These are phyloP conservation scores for Paracanthobrama guichenoti DNA, from an alignment of 2,113 vertebrate genomes.

Conservation along the genomic window DNA sequence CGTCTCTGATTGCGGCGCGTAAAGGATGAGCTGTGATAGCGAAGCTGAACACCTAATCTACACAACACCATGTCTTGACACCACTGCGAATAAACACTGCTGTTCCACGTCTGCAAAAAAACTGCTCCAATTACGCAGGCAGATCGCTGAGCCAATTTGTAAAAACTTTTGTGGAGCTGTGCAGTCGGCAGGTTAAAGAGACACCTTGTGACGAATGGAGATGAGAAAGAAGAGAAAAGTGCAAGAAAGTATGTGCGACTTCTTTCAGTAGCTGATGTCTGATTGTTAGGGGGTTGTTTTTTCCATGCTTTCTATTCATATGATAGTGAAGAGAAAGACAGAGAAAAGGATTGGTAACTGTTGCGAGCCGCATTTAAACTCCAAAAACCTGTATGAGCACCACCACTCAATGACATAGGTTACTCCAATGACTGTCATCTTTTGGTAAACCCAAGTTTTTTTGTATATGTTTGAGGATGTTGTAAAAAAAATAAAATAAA, in stretches of 20 bases:
- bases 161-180: constrained; percentile 29
- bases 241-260: not conserved
- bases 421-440: not conserved
- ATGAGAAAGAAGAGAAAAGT: constrained; percentile 9
- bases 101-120: not conserved
- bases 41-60: constrained; percentile 54
- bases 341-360: not conserved
- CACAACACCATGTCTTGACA: constrained; percentile 34
- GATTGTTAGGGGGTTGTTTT: not conserved
- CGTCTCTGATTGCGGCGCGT: constrained; percentile 32
- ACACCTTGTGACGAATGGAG: constrained; percentile 12
- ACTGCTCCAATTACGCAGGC: constrained; percentile 29
- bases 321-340: not conserved
- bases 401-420: not conserved
- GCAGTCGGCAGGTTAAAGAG: constrained; percentile 39
- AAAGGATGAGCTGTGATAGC: constrained; percentile 53
- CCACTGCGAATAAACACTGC: constrained; percentile 33
- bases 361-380: not conserved
- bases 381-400: not conserved
- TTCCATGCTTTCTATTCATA: not conserved
- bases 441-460: not conserved
- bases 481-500: too few relatives aligned
- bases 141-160: constrained; percentile 32
- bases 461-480: too few relatives aligned
- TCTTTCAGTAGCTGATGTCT: not conserved